phyloP scores from a whole-genome alignment of 2,113 vertebrate species.

The Protomyctophum bolini region DNA sequence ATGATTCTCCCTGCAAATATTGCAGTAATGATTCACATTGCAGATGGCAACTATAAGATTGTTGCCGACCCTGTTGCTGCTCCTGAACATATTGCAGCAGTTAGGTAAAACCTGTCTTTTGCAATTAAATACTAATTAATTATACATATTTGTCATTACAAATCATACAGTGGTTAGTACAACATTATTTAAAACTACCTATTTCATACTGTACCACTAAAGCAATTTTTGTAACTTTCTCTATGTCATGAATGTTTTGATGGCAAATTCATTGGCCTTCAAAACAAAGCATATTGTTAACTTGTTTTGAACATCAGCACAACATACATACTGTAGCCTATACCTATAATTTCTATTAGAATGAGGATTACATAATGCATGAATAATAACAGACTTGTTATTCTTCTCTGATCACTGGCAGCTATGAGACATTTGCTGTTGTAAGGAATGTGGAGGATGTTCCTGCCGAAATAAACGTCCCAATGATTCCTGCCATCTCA shows the following conservation, averaged over 20 bases:
- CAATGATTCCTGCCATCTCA: too few species aligned
- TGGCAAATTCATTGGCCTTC: too few species aligned
- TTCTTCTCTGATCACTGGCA: conserved; percentile 59
- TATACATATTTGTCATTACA: neutral
- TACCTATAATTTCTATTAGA: neutral
- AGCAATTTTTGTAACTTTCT: too few species aligned
- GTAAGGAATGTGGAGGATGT: conserved; percentile 79
- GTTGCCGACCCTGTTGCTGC: conserved; percentile 48
- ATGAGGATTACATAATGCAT: too few species aligned
- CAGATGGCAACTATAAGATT: conserved; percentile 78
- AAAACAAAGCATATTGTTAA: too few species aligned
- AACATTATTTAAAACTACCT: too few species aligned
- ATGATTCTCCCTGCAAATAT: conserved; percentile 70
- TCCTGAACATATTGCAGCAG: conserved; percentile 70
- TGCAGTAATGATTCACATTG: conserved; percentile 72
- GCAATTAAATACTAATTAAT: too few species aligned
- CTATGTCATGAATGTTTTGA: too few species aligned
- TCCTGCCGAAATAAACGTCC: conserved; percentile 59
- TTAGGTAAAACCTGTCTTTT: conserved; percentile 65
- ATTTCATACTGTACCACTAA: neutral
- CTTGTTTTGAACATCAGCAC: too few species aligned
- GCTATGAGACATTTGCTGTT: conserved; percentile 75
- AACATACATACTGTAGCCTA: neutral
- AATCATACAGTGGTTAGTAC: too few species aligned
- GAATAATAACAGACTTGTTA: neutral